Base-by-base conservation (phyloP, 2,888 invertebrate genomes). In the Mythimna vitellina region DNA sequence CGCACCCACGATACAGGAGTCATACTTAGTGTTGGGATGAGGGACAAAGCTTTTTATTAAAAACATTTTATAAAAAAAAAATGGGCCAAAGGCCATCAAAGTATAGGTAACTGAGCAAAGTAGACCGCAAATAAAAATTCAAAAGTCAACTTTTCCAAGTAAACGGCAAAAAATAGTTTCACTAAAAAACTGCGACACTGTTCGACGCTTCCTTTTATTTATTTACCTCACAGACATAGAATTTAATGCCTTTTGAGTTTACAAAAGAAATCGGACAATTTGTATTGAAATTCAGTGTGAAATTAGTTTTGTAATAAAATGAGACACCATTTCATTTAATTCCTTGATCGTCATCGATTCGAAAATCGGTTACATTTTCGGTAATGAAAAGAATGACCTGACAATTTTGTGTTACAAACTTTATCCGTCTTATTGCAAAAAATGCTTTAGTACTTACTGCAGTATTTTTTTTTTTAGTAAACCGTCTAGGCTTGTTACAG, bases 301-400 rank as follows among this genome's bases (percentile, higher is more conserved):
- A 73, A 73, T 64, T 12, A 60, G 20, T 42, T 7, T 0, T 38
- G 6, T 35, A 76, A 65, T 29, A 76, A 65, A 61, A 51, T 46
- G 10, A 1, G 9, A 4, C 29, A 29, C 29, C 29, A 29, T 29
- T 51, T 22, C 22, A 42, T 38, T 42, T 25, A 10, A 25, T 51
- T 51, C 0, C 42, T 12, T 17, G 14, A 8, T 46, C 46, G 46
- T 46, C 46, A 49, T 12, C 14, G n/a, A 4, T 32, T 6, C n/a
- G 49, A 70, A 60, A 49, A 65, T 46, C 6, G 6, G 4, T 29
- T 25, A n/a, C 12, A 22, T 51, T 69, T 76, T 51, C 14, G 63
- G 62, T 81, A 69, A 81, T 66, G 54, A 70, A 76, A 70, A 56
- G n/a, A 63, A 69, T 66, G 77, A 70, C 58, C 0, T 60, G n/a